Evolutionary conservation across 2,797 vertebrate species (phyloP), one percentile per base, ranked within the genome.

Genomic region (Monodelphis domestica): DNA sequence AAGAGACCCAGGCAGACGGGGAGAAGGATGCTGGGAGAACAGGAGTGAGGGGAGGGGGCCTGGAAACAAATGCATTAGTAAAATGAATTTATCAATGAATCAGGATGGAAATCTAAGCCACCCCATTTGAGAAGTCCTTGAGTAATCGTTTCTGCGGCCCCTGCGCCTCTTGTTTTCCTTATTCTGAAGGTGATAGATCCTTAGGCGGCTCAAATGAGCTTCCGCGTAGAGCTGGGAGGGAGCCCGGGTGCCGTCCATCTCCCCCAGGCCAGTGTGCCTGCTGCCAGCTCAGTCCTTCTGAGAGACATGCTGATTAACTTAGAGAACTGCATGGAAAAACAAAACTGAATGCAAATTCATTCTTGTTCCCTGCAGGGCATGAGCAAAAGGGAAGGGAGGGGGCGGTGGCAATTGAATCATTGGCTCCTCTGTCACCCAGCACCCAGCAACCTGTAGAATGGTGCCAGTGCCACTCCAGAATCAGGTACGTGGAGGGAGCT

Each of bases 131-230:
- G 21, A 87, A 90, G 57, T 28, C 45, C 29, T 50, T 38, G 56
- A 53, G 30, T 14, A 54, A 90, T 21, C 12, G 45, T 1, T 56
- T 55, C 78, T 0, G 4, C 88, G 38, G 89, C 89, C 45, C 91
- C 89, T 29, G 78, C 90, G 52, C 30, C 53, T 2, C 57, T 29
- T 24, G 88, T 57, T 92, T 89, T 55, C 53, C 94, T 93, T 95
- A 63, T 89, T 56, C 12, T 89, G 87, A 92, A 50, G 63, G 78
- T 53, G 88, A 92, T n/a, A 33, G 92, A 88, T 38, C 15, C 1
- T 0, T 30, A 55, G 87, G 87, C 50, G 5, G 91, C 91, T 90
- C 87, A 90, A n/a, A 89, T 30, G 91, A 90, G 91, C 89, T 56
- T 55, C 1, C 1, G 33, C 33, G 57, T 53, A 4, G 11, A 38